A percentile compares a stretch with the other conserved stretches of the same genome.
phyloP scores from a whole-genome alignment of 1,140 invertebrate genomes.

The Grapholita molesta region DNA sequence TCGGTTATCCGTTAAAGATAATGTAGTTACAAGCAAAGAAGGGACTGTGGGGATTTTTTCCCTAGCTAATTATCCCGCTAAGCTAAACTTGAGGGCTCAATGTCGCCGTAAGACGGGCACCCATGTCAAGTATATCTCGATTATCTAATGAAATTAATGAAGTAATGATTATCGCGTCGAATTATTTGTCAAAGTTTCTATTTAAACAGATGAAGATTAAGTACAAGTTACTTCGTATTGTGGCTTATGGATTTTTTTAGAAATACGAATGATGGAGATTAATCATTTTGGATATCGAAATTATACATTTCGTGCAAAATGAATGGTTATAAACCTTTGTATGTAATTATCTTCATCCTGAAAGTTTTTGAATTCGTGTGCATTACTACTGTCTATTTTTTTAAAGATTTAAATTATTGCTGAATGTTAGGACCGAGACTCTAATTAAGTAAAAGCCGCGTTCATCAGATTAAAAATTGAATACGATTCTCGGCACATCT shows the following conservation, averaged over 20 bases:
- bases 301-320: too few species aligned
- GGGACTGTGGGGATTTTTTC: background rate
- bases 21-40: background rate
- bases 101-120: background rate
- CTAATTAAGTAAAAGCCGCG: slow-evolving; percentile 36
- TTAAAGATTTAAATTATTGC: background rate
- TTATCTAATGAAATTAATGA: too few species aligned
- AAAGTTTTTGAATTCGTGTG: background rate
- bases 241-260: too few species aligned
- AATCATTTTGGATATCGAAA: too few species aligned
- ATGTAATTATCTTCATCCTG: too few species aligned
- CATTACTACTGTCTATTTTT: background rate
- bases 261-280: too few species aligned
- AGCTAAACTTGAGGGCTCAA: background rate
- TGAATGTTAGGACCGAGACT: background rate
- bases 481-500: slow-evolving; percentile 46
- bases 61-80: background rate
- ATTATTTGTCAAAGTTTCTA: background rate
- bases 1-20: background rate
- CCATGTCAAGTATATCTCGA: background rate
- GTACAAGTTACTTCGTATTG: background rate
- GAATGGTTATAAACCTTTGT: too few species aligned
- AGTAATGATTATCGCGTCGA: background rate
- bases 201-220: background rate
- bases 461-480: slow-evolving; percentile 49